A percentile compares a stretch with the other conserved stretches of the same genome.
phyloP scores from a whole-genome alignment of 2,113 vertebrate species.

The Hippocampus guttulatus region DNA sequence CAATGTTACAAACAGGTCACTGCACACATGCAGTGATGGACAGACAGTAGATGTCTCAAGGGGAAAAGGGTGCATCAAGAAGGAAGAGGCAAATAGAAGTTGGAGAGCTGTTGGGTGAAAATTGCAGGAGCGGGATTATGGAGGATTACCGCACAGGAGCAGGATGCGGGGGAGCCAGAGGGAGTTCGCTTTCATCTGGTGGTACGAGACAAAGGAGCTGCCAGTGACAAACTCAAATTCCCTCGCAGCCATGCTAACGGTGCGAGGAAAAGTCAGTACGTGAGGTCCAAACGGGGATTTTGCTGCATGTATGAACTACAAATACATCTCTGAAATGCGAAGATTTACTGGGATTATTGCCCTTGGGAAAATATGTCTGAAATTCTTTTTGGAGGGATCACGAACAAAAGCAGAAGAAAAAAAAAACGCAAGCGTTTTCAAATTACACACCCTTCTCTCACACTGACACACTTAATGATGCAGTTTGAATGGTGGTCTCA shows the following conservation, averaged over 20 bases:
- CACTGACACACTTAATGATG: slow-evolving; percentile 40
- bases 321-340: not conserved
- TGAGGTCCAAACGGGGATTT: not conserved
- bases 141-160: slow-evolving; percentile 60
- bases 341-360: not conserved
- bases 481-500: slow-evolving; percentile 34
- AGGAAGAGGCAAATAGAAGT: slow-evolving; percentile 4
- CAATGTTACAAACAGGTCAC: not conserved
- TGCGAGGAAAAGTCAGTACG: slow-evolving; percentile 14
- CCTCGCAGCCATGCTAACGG: slow-evolving; percentile 33
- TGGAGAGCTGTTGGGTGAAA: slow-evolving; percentile 47
- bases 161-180: slow-evolving; percentile 53
- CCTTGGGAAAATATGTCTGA: not conserved
- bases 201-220: slow-evolving; percentile 59
- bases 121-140: slow-evolving; percentile 62
- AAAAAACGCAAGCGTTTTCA: not conserved
- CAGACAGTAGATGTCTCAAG: not conserved
- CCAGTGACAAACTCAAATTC: slow-evolving; percentile 29
- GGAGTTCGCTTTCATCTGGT: slow-evolving; percentile 58
- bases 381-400: too few species aligned
- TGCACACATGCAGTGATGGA: not conserved
- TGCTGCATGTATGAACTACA: not conserved
- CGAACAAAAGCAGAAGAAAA: not conserved
- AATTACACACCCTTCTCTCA: not conserved
- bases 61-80: slow-evolving; percentile 16